Evolutionary conservation across 2,113 vertebrate genomes (phyloP), one percentile per base, ranked within the genome.

Genomic region (Suncus etruscus): DNA sequence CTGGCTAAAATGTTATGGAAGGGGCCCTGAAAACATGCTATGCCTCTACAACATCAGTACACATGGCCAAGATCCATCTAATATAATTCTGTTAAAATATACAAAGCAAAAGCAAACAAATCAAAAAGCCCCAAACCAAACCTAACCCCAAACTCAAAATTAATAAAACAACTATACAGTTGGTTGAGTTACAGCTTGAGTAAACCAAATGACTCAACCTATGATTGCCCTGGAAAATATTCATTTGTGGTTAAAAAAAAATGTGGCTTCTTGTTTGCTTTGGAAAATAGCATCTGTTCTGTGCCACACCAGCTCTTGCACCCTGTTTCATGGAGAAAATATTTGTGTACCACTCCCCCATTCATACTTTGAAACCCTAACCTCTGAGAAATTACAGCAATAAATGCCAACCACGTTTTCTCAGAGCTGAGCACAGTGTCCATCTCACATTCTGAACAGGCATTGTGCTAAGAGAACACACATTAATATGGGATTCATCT

Each of bases 241-340:
- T 31, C 80, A 39, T 76, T 61, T 78, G 74, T 27, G 25, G 25
- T 27, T 31, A 10, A 73, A 50, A 86, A 81, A 27, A 39, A 39
- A 27, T 58, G 29, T 31, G 51, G 32, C 22, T 48, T 86, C 78
- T 47, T 86, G 31, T 73, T 80, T 50, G 12, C 31, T 89, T 91
- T 91, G 63, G n/a, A 10, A 63, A 91, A 90, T 73, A 61, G 63
- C 39, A 29, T 50, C 24, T 89, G 27, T 61, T 84, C 65, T 65
- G 51, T 54, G 48, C 16, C 51, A 24, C 25, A 4, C 0, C 1
- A 47, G 51, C 10, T 75, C 50, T 65, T 47, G 18, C 0, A 10
- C 8, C 51, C 32, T 51, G 31, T 54, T 20, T 61, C 65, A 8
- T 6, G 3, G 65, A 27, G 74, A 29, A 8, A 65, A 50, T 25